A percentile compares a stretch with the other conserved stretches of the same genome.
phyloP scores from a whole-genome alignment of 2,888 invertebrate species.

The Eilema caniola region DNA sequence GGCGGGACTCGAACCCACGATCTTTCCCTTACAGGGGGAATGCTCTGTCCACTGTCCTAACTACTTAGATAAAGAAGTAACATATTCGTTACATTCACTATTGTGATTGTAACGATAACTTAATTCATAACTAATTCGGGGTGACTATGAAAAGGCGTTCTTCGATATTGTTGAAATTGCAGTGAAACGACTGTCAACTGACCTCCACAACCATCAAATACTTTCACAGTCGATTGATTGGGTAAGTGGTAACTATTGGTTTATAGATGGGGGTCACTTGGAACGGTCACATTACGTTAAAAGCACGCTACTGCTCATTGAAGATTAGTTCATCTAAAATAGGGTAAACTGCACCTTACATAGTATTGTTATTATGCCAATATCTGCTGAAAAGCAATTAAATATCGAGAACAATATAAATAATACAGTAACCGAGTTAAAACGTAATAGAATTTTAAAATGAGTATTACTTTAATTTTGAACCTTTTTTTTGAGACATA shows the following conservation, averaged over 20 bases:
- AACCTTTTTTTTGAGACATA: not conserved
- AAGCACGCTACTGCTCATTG: not conserved
- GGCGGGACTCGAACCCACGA: too few species aligned
- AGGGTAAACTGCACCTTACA: not conserved
- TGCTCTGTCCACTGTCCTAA: too few species aligned
- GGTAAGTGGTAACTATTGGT: not conserved
- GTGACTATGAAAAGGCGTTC: too few species aligned
- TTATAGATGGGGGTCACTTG: not conserved
- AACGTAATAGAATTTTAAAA: not conserved
- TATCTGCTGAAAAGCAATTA: not conserved
- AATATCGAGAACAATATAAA: not conserved
- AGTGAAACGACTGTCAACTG: too few species aligned
- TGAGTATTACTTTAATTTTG: not conserved
- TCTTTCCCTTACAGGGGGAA: too few species aligned
- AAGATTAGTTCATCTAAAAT: not conserved
- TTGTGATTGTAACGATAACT: too few species aligned
- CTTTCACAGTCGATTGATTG: not conserved
- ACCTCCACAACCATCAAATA: not conserved
- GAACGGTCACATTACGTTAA: conserved; percentile 6
- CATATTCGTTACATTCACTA: too few species aligned
- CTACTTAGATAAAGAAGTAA: too few species aligned
- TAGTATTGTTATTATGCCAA: not conserved
- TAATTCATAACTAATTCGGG: too few species aligned
- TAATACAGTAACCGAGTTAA: not conserved
- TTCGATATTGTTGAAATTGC: too few species aligned